Conservation (phyloP, 2,113 vertebrate genomes). For the Theropithecus gelada region DNA sequence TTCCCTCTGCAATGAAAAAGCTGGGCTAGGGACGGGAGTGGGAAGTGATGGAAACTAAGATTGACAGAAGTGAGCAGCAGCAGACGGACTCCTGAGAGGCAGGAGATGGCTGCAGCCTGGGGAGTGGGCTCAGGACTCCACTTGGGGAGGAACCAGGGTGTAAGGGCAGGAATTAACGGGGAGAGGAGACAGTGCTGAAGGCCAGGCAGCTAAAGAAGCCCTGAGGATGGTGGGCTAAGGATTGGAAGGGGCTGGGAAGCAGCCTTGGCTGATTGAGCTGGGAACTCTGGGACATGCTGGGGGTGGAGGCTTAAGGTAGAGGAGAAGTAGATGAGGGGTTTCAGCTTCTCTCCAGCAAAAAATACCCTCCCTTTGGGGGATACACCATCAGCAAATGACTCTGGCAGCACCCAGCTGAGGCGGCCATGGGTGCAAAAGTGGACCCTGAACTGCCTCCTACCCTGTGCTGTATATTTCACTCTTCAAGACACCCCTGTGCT, state of each 20-base stretch:
- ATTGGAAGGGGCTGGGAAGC: neutral
- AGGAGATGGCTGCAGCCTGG: neutral
- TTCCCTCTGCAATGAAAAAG: neutral
- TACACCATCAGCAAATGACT: neutral
- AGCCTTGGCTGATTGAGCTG: neutral
- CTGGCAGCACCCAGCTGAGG: neutral
- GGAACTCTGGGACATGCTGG: neutral
- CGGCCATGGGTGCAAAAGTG: fast-evolving
- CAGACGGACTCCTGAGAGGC: neutral
- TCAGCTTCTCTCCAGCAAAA: neutral
- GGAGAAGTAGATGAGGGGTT: neutral
- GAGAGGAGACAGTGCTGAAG: neutral
- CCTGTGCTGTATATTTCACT: neutral
- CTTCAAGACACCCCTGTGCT: neutral
- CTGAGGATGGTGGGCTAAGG: neutral
- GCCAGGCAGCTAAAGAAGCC: neutral
- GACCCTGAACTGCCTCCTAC: neutral
- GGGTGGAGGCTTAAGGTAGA: neutral
- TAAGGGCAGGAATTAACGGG: neutral
- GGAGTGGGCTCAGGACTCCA: neutral
- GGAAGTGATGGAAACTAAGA: neutral
- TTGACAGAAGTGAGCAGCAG: neutral
- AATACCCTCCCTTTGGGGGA: neutral
- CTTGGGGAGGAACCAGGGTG: neutral
- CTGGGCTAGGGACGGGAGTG: neutral